phyloP scores from a whole-genome alignment of 2,797 vertebrate species.

The Rhabdophis nuchalis region DNA sequence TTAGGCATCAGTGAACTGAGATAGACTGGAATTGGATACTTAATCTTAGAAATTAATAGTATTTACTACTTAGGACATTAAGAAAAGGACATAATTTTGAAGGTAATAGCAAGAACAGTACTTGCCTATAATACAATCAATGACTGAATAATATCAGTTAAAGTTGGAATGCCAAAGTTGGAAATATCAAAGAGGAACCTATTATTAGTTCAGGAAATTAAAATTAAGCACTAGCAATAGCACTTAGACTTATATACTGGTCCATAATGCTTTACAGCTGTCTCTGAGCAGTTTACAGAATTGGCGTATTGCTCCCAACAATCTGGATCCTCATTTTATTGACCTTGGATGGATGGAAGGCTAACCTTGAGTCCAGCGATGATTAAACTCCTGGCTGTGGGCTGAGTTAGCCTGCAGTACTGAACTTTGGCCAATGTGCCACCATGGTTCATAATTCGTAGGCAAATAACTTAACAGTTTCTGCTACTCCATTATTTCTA shows the following conservation, averaged over 20 bases:
- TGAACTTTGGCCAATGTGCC: neutral
- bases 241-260: neutral
- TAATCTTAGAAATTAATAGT: neutral
- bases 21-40: neutral
- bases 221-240: neutral
- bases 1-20: neutral
- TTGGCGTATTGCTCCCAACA: too few relatives aligned
- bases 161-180: neutral
- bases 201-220: neutral
- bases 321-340: neutral
- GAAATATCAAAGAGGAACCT: neutral
- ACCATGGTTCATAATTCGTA: neutral
- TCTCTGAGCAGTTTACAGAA: neutral
- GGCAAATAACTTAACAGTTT: neutral
- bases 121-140: neutral
- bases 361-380: neutral
- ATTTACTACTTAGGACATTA: neutral
- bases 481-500: neutral
- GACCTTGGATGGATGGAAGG: neutral
- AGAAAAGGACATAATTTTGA: neutral
- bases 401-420: neutral
- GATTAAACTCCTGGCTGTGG: neutral
- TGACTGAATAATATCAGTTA: neutral
- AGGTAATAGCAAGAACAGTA: neutral
- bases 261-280: neutral